Percentiles rank a stretch among this genome's conserved stretches.
phyloP scores from a whole-genome alignment of 2,113 vertebrate species.

The Condylura cristata region DNA sequence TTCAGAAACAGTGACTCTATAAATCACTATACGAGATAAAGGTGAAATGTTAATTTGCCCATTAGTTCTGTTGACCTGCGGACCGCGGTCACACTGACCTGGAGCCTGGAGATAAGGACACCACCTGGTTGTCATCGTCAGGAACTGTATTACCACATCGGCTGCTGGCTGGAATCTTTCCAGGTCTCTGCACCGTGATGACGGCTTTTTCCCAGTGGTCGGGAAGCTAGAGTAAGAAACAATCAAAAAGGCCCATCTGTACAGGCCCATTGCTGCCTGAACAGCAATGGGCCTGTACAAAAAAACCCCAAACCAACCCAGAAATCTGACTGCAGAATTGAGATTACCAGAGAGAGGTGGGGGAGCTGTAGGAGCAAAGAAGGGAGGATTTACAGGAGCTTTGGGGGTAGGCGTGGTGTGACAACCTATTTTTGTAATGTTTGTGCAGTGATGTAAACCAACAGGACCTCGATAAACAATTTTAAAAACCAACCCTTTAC shows the following conservation, averaged over 20 bases:
- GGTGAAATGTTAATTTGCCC: background rate
- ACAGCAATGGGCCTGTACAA: no score
- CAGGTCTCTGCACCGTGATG: constrained; percentile 91
- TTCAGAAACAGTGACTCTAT: background rate
- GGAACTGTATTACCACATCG: constrained; percentile 96
- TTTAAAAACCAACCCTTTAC: background rate
- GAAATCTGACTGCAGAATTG: no score
- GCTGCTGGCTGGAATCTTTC: constrained; percentile 91
- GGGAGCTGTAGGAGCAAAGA: no score
- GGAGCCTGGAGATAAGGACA: constrained; percentile 94
- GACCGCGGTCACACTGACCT: constrained; percentile 85
- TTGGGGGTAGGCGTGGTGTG: no score
- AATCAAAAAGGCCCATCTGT: background rate
- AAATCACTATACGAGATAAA: background rate
- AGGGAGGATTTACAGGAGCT: no score
- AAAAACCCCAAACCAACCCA: no score
- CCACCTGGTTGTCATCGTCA: constrained; percentile 94
- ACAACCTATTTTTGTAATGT: no score
- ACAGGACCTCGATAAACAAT: no score
- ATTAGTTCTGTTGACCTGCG: background rate
- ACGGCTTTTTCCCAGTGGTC: constrained; percentile 98
- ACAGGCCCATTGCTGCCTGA: background rate
- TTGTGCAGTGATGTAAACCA: no score
- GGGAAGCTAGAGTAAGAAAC: constrained; percentile 88
- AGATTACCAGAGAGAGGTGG: no score